Base-by-base conservation (phyloP, 2,888 invertebrate species). In the Calameuta filiformis region DNA sequence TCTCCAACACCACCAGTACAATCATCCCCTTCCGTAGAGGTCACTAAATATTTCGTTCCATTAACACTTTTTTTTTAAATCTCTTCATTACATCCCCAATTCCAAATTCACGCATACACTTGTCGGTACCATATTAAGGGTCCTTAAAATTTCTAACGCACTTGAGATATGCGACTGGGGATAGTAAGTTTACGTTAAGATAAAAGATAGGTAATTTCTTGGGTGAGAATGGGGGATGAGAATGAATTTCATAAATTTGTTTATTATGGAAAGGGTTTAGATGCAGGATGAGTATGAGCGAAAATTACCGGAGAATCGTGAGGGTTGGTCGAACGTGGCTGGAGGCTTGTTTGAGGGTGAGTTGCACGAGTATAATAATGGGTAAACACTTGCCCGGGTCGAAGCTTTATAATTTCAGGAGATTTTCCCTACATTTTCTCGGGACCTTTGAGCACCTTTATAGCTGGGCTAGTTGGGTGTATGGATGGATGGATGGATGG, bases 391-490 rank as follows among this genome's bases (percentile, higher is more conserved):
- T 80, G 80, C 77, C 80, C 80, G 79, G 81, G 75, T 75, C 79
- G 76, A 77, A 79, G 79, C 81, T 82, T 81, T 35, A 81, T 83
- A 85, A 87, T 87, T 85, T 85, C 83, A 83, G 81, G 84, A 86
- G 85, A 88, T 88, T 87, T 87, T 87, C 85, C 84, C 85, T 85
- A 83, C 84, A 87, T 87, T 87, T 87, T 86, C 85, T 83, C 40
- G 83, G 82, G 83, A 83, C n/a, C 35, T 80, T 76, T 40, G 40
- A 40, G 40, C 40, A 15, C 40, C 40, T 35, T 23, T 69, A n/a
- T 3, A 68, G 68, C 40, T 40, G 23, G 69, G 12, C 76, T 34
- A 33, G n/a, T 69, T 30, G 34, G 69, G 3, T 35, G 31, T 31
- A 31, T 31, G n/a, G 68, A 30, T 35, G 68, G 35, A 35, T n/a